Base-by-base conservation (phyloP, 2,888 invertebrate genomes). In the Romanomermis culicivorax region DNA sequence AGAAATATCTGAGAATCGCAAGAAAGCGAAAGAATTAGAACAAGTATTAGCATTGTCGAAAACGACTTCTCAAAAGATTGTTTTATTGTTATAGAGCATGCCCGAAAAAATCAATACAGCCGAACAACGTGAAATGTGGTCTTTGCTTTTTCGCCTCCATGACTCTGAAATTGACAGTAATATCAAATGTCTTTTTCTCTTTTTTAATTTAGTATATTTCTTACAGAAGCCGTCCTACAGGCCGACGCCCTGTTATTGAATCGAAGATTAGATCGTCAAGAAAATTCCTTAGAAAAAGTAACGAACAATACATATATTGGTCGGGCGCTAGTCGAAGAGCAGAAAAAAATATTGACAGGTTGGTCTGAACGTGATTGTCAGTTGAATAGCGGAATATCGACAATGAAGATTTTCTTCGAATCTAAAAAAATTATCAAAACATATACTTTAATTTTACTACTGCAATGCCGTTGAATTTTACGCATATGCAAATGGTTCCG, bases 81-180 rank as follows among this genome's bases (percentile, higher is more conserved):
- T 51, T 24, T 25, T 49, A 27, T 26, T 45, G 49, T 62, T 67
- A 1, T 67, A 83, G 85, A 83, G 83, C 73, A 73, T 89, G 57
- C 85, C 88, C 2, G 81, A 81, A 53, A 77, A 82, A 54, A 79
- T 87, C 54, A 83, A 80, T 65, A 84, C 83, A 58, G 83, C 85
- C 53, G 86, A 89, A 60, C 89, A 93, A 72, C 77, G 84, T 45
- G 91, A 93, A 68, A 79, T 91, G 55, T 71, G 86, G 56, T 80
- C 83, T 25, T 74, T 93, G 51, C 80, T 93, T 69, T 84, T 87
- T 65, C 79, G 85, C 61, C 87, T 91, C 42, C 89, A 91, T 68
- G 85, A 88, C 71, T 75, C 89, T 55, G 91, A 91, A 72, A 87
- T 89, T 0, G 86, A 88, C 69, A 91, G 87, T 73, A 79, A 60